phyloP scores from a whole-genome alignment of 2,113 vertebrate species.

The Tretioscincus oriximinensis region DNA sequence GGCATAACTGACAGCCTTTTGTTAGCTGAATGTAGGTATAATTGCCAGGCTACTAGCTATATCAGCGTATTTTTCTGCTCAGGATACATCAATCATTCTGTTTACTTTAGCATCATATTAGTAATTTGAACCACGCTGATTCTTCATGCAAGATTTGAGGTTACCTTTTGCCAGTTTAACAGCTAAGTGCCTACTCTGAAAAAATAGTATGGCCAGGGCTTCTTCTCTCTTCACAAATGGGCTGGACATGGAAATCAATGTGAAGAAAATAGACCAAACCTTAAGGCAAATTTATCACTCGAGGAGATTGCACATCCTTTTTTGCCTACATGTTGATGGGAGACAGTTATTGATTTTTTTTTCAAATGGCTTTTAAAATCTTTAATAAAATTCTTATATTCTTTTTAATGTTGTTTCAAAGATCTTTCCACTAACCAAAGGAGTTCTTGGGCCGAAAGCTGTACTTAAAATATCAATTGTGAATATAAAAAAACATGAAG shows the following conservation, averaged over 20 bases:
- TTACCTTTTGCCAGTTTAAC: background rate
- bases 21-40: background rate
- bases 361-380: slow-evolving; percentile 6
- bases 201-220: background rate
- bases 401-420: slow-evolving; percentile 34
- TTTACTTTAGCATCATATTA: background rate
- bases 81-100: background rate
- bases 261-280: background rate
- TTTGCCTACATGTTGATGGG: background rate
- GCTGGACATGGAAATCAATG: background rate
- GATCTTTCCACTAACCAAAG: slow-evolving; percentile 24
- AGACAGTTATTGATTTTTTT: slow-evolving; percentile 31
- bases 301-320: background rate
- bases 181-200: background rate
- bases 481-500: background rate
- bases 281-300: background rate
- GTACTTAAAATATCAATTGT: background rate
- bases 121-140: background rate
- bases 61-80: background rate
- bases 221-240: slow-evolving; percentile 16
- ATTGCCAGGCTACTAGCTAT: background rate
- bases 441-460: slow-evolving; percentile 7
- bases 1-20: background rate
- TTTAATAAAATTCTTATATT: slow-evolving; percentile 32
- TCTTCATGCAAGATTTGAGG: background rate